phyloP scores from a whole-genome alignment of 2,113 vertebrate species.

The Ardeotis arabs region DNA sequence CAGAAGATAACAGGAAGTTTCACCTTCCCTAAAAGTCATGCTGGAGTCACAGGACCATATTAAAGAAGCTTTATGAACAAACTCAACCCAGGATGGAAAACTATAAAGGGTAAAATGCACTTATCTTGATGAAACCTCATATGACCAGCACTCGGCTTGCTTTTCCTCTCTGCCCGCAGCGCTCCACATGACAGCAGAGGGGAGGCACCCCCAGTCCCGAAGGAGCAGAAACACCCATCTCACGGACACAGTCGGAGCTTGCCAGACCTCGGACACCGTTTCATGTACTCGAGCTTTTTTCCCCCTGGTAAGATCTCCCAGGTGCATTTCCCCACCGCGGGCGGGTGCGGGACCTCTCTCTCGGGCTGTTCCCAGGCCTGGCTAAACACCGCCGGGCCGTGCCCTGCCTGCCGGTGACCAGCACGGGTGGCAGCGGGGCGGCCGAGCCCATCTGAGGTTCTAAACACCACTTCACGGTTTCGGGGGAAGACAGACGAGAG shows the following conservation, averaged over 20 bases:
- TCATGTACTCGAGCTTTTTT: rapidly evolving
- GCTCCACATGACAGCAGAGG: rapidly evolving
- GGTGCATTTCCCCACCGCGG: background rate
- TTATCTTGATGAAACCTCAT: background rate
- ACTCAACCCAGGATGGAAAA: background rate
- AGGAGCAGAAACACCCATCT: no score
- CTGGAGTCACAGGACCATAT: background rate
- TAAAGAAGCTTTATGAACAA: background rate
- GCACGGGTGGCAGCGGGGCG: background rate
- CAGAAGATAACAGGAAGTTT: background rate
- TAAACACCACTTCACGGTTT: background rate
- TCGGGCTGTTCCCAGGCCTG: background rate
- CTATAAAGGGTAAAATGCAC: background rate
- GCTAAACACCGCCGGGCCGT: rapidly evolving
- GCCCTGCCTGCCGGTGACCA: no score
- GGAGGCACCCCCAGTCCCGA: no score
- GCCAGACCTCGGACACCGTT: background rate
- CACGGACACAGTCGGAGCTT: background rate
- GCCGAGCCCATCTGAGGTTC: no score
- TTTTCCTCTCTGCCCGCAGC: no score
- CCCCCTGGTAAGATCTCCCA: rapidly evolving
- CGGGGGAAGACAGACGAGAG: background rate
- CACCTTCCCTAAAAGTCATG: background rate
- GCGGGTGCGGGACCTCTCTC: no score
- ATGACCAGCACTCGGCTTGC: background rate